A percentile compares a stretch with the other conserved stretches of the same genome.
phyloP scores from a whole-genome alignment of 2,888 invertebrate species.

The Stenurella melanura region DNA sequence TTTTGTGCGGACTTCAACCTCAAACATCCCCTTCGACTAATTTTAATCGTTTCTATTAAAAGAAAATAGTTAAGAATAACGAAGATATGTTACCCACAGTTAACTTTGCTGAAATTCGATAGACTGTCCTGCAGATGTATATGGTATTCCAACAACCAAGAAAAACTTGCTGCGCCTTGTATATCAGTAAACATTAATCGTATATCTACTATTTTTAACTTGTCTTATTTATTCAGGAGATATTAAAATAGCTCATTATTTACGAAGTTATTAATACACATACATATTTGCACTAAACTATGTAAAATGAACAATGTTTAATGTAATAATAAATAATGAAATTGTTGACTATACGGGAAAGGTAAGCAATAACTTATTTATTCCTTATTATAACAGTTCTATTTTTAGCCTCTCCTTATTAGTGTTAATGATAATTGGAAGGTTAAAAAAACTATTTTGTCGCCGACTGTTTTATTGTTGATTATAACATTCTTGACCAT shows the following conservation, averaged over 20 bases:
- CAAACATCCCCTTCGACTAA: too few species aligned
- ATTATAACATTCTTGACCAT: conserved; percentile 1
- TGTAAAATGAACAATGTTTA: conserved; percentile 13
- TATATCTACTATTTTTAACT: conserved; percentile 10
- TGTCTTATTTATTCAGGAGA: conserved; percentile 21
- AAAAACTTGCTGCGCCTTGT: background rate
- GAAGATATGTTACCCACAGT: too few species aligned
- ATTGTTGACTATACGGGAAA: conserved; percentile 23
- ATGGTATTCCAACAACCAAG: too few species aligned
- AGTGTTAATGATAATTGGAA: conserved; percentile 46
- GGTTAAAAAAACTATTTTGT: conserved; percentile 47
- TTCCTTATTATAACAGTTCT: conserved; percentile 30
- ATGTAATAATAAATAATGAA: conserved; percentile 30
- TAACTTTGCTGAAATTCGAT: too few species aligned
- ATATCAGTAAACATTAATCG: background rate
- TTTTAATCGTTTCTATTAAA: too few species aligned
- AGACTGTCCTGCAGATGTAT: too few species aligned
- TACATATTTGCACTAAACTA: conserved; percentile 21
- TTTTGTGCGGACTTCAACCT: too few species aligned
- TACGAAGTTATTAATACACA: conserved; percentile 14
- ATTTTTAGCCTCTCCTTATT: conserved; percentile 47
- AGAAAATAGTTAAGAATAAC: too few species aligned
- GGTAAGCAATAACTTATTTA: conserved; percentile 30
- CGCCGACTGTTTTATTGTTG: conserved; percentile 21
- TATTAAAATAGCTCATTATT: conserved; percentile 12